Evolutionary conservation across 37 sponge, comb jelly and placozoan genomes (phyloP).

Genomic region (Dysidea cf. avara): DNA sequence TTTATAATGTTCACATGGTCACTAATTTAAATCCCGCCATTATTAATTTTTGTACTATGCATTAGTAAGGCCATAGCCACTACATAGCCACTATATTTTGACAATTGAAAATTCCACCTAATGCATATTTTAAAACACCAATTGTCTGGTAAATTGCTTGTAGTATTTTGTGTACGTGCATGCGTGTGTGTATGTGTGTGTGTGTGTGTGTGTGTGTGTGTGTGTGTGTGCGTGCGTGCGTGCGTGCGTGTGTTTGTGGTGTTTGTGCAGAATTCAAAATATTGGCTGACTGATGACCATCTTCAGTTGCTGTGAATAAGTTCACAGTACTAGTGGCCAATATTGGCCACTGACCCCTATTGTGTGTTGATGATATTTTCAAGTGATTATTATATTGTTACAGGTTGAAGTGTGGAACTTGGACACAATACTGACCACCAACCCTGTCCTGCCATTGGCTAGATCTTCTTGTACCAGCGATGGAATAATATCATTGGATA

Average conservation of each 20-base stretch:
- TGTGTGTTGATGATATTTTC: too few relatives aligned
- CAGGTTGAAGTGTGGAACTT: conserved; percentile 20
- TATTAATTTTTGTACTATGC: too few relatives aligned
- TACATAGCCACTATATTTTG: neutral
- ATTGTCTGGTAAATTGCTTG: conserved; percentile 2
- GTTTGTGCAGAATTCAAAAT: too few relatives aligned
- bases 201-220: conserved; percentile 13
- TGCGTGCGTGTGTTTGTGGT: conserved; percentile 1
- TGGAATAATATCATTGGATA: too few relatives aligned
- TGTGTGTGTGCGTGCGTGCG: neutral
- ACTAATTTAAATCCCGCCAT: too few relatives aligned
- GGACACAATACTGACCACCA: neutral
- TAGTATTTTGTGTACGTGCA: neutral
- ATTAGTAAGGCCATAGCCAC: neutral
- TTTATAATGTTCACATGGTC: too few relatives aligned
- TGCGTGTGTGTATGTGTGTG: neutral
- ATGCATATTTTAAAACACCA: conserved; percentile 12
- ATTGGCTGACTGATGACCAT: too few relatives aligned
- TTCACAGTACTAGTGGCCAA: too few relatives aligned
- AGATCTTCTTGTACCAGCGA: too few relatives aligned
- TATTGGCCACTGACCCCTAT: too few relatives aligned
- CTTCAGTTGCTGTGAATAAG: too few relatives aligned
- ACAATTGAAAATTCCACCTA: neutral
- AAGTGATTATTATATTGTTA: neutral
- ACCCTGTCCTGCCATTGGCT: neutral